These are phyloP conservation scores for Bungarus multicinctus DNA, from an alignment of 2,113 vertebrate genomes.

Conservation along the genomic window DNA sequence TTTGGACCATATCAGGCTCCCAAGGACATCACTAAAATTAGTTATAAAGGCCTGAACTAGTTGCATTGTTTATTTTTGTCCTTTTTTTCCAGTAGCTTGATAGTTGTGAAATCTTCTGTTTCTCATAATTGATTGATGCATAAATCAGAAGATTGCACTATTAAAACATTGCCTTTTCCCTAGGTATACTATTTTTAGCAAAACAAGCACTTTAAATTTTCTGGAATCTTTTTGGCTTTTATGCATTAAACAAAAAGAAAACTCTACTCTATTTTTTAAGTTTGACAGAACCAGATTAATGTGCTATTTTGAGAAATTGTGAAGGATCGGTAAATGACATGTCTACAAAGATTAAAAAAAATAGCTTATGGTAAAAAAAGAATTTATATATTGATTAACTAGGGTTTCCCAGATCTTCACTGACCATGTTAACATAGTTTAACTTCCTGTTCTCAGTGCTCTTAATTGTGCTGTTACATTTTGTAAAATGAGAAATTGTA, in stretches of 20 bases:
- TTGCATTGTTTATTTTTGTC: not conserved
- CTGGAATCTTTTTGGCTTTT: no score
- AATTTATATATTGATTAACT: not conserved
- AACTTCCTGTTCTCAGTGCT: not conserved
- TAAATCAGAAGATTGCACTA: not conserved
- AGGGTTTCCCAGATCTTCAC: not conserved
- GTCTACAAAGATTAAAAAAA: not conserved
- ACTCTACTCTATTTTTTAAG: not conserved
- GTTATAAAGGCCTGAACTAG: not conserved
- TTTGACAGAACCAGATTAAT: not conserved
- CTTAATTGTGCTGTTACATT: not conserved
- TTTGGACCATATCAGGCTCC: not conserved
- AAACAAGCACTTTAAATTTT: no score
- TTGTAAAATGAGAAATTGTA: constrained; percentile 4
- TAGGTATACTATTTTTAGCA: no score
- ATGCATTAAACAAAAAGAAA: no score
- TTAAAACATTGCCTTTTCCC: not conserved
- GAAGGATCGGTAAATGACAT: not conserved
- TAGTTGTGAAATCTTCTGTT: not conserved
- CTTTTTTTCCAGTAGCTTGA: not conserved
- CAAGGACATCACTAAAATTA: not conserved
- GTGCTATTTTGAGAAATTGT: not conserved
- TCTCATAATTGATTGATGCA: not conserved
- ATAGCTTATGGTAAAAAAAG: not conserved
- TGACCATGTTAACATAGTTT: not conserved